phyloP scores from a whole-genome alignment of 2,797 vertebrate species.

The Linurgus olivaceus region DNA sequence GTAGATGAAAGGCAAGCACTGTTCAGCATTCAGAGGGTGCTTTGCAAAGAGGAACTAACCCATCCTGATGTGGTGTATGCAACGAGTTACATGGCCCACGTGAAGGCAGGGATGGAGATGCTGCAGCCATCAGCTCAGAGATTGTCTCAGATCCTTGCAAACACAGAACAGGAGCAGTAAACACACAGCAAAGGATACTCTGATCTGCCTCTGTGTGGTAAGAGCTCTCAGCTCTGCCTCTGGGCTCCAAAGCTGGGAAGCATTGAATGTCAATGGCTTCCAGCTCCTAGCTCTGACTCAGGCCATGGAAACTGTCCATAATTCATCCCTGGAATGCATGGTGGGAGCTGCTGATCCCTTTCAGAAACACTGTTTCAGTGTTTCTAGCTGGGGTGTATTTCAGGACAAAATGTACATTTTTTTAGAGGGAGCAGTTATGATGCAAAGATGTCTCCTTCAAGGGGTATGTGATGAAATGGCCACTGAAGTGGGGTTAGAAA shows the following conservation, averaged over 20 bases:
- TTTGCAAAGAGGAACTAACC: neutral
- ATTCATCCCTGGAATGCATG: neutral
- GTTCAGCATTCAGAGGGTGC: neutral
- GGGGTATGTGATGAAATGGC: neutral
- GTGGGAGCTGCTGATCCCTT: neutral
- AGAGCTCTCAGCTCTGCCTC: neutral
- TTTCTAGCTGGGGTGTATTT: neutral
- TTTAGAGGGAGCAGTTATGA: neutral
- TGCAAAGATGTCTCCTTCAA: neutral
- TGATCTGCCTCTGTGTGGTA: neutral
- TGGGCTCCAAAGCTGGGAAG: neutral
- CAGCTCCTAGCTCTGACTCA: neutral
- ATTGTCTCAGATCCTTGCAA: neutral
- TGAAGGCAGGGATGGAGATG: neutral
- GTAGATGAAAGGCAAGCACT: neutral
- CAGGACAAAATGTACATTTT: neutral
- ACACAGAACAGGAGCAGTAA: neutral
- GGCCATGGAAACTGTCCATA: neutral
- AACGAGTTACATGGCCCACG: fast-evolving
- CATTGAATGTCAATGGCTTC: neutral
- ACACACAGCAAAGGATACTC: neutral
- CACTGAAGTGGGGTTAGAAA: neutral
- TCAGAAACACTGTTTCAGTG: neutral
- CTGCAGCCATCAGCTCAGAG: neutral
- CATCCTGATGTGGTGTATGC: neutral